Evolutionary conservation across 2,113 vertebrate species (phyloP), one percentile per base, ranked within the genome.

Genomic region (Oceanites oceanicus): DNA sequence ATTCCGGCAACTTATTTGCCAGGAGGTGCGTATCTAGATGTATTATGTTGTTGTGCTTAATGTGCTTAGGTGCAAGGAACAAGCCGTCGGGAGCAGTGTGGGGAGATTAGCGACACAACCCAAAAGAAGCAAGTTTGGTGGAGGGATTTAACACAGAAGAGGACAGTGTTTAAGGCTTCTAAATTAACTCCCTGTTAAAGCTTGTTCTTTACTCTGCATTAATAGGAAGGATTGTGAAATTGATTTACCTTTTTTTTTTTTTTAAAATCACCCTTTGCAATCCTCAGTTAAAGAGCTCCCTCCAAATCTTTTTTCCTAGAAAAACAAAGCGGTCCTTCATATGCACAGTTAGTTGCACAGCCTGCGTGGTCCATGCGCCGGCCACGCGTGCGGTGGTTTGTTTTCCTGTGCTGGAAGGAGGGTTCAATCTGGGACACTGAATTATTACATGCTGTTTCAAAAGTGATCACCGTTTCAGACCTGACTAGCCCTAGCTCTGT

Each of bases 401-500:
- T 94, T 93, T 95, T 88, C 73, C 61, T 72, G 26, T 38, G 36
- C 40, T 78, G 53, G 67, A 83, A 91, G 45, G 40, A 96, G 73
- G 38, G 92, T 85, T 97, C 92, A 94, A 3, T 61, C 71, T 42
- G 67, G 90, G 93, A 94, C 91, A 86, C 67, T 80, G 71, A 96
- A 93, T 88, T 88, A 26, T 70, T 93, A 61, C 82, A 65, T 2
- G 53, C 55, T 81, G 84, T 68, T 94, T 94, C 83, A 75, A 95
- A 96, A 92, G 82, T 84, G 94, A 90, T 92, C 87, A 84, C 80
- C 3, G 3, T 92, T 94, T 96, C 86, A 95, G 93, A 92, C 66
- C 79, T 44, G 94, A 80, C 86, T 56, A 92, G 70, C 83, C 73
- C 62, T 59, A 62, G 58, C 83, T 95, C 78, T 95, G 90, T 94